Evolutionary conservation across 1,140 invertebrate species (phyloP).

Genomic region (Trichonephila clavata): DNA sequence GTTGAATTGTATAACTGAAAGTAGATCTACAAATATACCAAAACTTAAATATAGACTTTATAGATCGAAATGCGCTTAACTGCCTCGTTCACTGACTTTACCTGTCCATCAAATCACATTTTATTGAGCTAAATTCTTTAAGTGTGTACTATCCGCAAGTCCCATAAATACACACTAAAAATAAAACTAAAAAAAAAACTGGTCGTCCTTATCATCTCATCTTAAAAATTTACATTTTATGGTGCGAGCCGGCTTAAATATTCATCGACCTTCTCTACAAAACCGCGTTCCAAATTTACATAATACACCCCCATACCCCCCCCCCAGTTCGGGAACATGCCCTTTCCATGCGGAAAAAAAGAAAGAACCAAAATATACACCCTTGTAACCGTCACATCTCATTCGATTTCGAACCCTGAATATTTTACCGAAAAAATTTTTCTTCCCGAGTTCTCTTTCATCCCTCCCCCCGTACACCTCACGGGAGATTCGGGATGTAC

Average conservation of each 20-base stretch:
- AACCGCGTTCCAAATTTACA: conserved; percentile 23
- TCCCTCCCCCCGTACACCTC: neutral
- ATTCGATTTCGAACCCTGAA: conserved; percentile 55
- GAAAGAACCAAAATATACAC: neutral
- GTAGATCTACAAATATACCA: too few relatives aligned
- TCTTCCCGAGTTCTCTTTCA: neutral
- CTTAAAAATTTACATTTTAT: conserved; percentile 57
- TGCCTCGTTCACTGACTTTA: neutral
- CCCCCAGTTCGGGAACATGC: neutral
- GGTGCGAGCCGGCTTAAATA: conserved; percentile 45
- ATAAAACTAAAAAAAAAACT: neutral
- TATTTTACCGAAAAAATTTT: conserved; percentile 57
- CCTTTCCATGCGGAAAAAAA: neutral
- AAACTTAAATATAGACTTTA: too few relatives aligned
- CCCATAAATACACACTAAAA: neutral
- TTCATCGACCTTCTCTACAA: conserved; percentile 32
- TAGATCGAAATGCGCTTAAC: too few relatives aligned
- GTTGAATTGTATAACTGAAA: too few relatives aligned
- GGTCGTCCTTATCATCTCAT: conserved; percentile 18
- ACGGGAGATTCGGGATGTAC: conserved; percentile 14
- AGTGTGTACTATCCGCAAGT: neutral
- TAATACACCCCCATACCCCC: neutral
- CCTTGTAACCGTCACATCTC: conserved; percentile 46
- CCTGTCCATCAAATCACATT: neutral
- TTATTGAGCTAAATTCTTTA: neutral